These are phyloP conservation scores for Plebejus argus DNA, from an alignment of 2,888 invertebrate genomes.

Conservation along the genomic window DNA sequence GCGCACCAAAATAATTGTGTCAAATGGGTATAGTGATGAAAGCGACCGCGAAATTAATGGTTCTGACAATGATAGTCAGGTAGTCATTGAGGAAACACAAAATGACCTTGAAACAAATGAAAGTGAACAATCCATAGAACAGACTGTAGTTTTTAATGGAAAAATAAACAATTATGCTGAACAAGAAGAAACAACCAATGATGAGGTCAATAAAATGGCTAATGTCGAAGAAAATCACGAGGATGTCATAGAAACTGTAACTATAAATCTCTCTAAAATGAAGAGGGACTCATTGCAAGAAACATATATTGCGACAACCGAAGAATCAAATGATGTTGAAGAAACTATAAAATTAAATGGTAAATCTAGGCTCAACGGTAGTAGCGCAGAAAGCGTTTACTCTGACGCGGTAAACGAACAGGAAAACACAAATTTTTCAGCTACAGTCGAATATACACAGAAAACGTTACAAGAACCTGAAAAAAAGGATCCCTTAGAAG, in stretches of 20 bases:
- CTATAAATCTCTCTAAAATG: constrained; percentile 1
- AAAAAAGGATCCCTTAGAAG: constrained; percentile 45
- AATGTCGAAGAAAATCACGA: constrained; percentile 28
- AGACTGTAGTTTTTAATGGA: constrained; percentile 7
- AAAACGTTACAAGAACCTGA: constrained; percentile 35
- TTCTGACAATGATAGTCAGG: constrained; percentile 2
- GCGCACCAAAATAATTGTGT: neutral
- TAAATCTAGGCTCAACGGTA: neutral
- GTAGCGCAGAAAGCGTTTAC: constrained; percentile 1
- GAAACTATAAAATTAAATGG: neutral
- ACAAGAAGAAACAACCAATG: neutral
- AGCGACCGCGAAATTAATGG: constrained; percentile 6
- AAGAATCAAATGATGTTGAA: constrained; percentile 10
- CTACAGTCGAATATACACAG: neutral
- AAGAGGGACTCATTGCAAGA: constrained; percentile 11
- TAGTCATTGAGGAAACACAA: constrained; percentile 28
- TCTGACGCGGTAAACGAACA: neutral
- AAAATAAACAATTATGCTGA: neutral
- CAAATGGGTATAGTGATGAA: constrained; percentile 25
- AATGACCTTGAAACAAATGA: neutral
- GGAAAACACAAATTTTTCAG: neutral
- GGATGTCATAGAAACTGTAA: constrained; percentile 17
- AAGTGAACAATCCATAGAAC: neutral
- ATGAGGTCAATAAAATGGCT: neutral
- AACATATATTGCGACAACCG: neutral